Conservation (phyloP, 2,113 vertebrate species). For the Bujurquina vittata region DNA sequence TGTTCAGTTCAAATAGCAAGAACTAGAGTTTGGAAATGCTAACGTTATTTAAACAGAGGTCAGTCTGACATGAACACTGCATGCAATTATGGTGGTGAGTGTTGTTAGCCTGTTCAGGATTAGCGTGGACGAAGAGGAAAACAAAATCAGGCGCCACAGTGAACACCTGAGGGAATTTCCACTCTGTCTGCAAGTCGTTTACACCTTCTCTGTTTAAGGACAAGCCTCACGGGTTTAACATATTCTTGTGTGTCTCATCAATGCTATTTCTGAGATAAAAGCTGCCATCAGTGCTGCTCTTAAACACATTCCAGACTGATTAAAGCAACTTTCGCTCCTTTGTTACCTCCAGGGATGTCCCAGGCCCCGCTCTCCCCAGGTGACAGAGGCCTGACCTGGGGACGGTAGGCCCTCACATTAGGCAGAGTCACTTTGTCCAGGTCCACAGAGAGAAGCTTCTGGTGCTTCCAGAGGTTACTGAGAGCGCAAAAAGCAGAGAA, state of each 20-base stretch:
- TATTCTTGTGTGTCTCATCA: accelerated
- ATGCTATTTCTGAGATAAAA: background rate
- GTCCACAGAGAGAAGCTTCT: constrained; percentile 95
- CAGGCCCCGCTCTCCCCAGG: constrained; percentile 97
- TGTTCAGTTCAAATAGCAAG: background rate
- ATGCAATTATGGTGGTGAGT: no score
- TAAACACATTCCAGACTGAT: background rate
- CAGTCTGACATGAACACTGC: no score
- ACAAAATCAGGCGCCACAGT: no score
- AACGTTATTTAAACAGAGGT: background rate
- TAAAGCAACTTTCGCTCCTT: background rate
- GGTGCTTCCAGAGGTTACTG: constrained; percentile 99
- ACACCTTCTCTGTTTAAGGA: background rate
- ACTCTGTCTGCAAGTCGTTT: no score
- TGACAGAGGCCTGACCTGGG: constrained; percentile 95
- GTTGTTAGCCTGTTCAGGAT: no score
- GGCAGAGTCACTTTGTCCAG: constrained; percentile 95
- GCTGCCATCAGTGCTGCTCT: background rate
- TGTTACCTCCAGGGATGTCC: constrained; percentile 97
- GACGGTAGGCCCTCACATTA: constrained; percentile 89
- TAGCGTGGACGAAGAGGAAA: no score
- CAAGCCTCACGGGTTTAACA: background rate
- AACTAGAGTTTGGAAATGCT: background rate
- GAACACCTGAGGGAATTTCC: no score
- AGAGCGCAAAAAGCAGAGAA: background rate